Base-by-base conservation (phyloP, 2,888 invertebrate genomes). In the Heliconius ethilla region DNA sequence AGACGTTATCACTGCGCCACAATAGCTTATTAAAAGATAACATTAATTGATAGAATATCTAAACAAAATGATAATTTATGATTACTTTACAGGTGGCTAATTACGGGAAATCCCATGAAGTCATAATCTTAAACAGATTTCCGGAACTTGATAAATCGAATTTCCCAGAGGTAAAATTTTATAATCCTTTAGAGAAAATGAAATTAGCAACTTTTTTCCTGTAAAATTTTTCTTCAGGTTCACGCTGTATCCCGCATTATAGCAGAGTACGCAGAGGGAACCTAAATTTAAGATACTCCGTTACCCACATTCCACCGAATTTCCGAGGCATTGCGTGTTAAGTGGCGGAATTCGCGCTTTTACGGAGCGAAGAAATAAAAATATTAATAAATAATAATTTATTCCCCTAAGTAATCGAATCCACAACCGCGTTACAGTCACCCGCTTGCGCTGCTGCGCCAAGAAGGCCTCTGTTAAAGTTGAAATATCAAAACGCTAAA, bases 401-500 rank as follows among this genome's bases (percentile, higher is more conserved):
- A 51, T 51, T 18, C 18, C 51, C 6, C 18, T 0, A 5, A 6
- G 15, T 18, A 51, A 51, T 51, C 51, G 51, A 51, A 18, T 0
- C 18, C 51, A 51, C 18, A 18, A 6, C 6, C 6, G 18, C 2
- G 18, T 18, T 51, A 18, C 15, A 51, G 5, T 5, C 51, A 51
- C 18, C 51, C 51, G 4, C 51, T 51, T 18, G 37, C 37, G 37
- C 37, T 11, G 37, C 11, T 37, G 10, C 37, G 37, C 2, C 37
- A 37, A 0, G 37, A 37, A 1, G 40, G 40, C 40, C 51, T 18
- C n/a, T 25, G 13, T 65, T 45, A 45, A 67, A 77, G 37, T 73
- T 29, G 18, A 59, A 59, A 59, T 73, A 73, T 73, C 66, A 67
- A 73, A 72, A 66, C 33, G 15, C 25, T 74, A 72, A 72, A 45